Evolutionary conservation across 2,113 vertebrate genomes (phyloP).

Genomic region (Siniperca knerii): DNA sequence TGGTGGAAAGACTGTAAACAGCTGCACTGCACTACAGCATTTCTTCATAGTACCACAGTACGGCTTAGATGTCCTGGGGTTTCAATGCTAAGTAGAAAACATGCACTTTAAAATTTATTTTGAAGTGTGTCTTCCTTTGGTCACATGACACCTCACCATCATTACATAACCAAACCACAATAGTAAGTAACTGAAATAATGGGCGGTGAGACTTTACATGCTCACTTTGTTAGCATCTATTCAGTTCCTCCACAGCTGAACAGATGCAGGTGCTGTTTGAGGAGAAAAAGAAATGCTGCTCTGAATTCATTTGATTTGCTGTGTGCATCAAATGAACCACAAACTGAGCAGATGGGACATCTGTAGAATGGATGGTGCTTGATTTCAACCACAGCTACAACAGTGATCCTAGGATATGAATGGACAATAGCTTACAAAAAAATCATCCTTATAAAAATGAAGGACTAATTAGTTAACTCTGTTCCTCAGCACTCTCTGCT

Average conservation of each 20-base stretch:
- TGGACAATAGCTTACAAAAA: not conserved
- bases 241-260: conserved; percentile 21
- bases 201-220: not conserved
- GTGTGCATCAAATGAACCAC: conserved; percentile 36
- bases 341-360: conserved; percentile 52
- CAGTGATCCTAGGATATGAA: conserved; percentile 27
- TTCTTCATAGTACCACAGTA: not conserved
- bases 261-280: conserved; percentile 23
- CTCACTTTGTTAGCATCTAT: conserved; percentile 15
- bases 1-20: conserved; percentile 66
- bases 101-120: not conserved
- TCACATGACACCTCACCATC: not conserved
- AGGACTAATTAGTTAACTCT: conserved; percentile 48
- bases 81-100: conserved; percentile 14
- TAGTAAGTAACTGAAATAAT: conserved; percentile 17
- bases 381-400: conserved; percentile 34
- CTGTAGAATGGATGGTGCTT: conserved; percentile 32
- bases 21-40: conserved; percentile 31
- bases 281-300: not conserved
- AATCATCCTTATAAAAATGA: conserved; percentile 1
- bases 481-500: conserved; percentile 9
- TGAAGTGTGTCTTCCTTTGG: conserved; percentile 2
- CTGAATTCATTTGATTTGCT: conserved; percentile 47
- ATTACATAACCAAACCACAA: conserved; percentile 35
- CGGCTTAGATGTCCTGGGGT: not conserved